Base-by-base conservation (phyloP, 2,888 invertebrate species). In the Laspeyria flexula region DNA sequence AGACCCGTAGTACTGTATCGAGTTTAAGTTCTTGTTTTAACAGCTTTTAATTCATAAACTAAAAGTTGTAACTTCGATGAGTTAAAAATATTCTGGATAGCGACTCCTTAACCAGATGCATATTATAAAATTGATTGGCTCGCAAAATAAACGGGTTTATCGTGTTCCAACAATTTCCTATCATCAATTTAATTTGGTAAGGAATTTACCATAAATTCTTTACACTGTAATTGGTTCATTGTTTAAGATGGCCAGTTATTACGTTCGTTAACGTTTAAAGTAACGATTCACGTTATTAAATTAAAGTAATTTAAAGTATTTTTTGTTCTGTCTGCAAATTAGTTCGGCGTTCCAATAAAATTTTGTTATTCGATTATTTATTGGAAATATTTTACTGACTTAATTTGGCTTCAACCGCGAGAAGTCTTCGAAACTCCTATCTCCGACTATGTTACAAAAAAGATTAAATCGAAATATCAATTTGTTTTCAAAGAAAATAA, bases 101-200 rank as follows among this genome's bases (percentile, higher is more conserved):
- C 43, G 58, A 62, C 51, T 53, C 43, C 59, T 60, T 69, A 73
- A 66, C 65, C 53, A 63, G 65, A 46, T 55, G 51, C 71, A 74
- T 74, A 76, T 77, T 76, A 67, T 61, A 45, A 65, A 75, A 77
- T 75, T 77, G 70, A 77, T 72, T 65, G 68, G 58, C 57, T 55
- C 48, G 60, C 29, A 66, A 71, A 76, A 75, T 77, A 69, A 75
- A 73, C 60, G 61, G 55, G 55, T 58, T 68, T 66, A 75, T 69
- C 60, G 66, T 55, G 50, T 53, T 46, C 35, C 37, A 25, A 42
- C 55, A 59, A 66, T 65, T 63, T 69, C 65, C 50, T 40, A 63
- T 45, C 49, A 48, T 41, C 42, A 46, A 61, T 59, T 59, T 50
- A 49, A 60, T 54, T 61, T 31, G 40, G 50, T 53, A 42, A 27